A percentile compares a stretch with the other conserved stretches of the same genome.
Conservation (phyloP, 2,888 invertebrate species). For the Labia minor region DNA sequence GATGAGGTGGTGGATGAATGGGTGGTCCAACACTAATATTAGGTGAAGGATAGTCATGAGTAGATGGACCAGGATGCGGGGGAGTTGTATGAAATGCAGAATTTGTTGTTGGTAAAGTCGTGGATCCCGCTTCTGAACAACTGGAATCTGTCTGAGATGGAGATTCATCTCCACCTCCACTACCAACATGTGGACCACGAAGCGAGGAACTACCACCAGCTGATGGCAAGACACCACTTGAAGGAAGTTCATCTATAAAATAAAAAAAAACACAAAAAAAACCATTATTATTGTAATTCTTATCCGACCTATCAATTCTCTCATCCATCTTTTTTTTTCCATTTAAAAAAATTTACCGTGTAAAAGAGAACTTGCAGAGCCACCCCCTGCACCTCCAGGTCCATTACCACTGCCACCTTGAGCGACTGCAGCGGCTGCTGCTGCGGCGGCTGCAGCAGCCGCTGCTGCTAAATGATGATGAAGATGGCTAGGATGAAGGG, state of each 20-base stretch:
- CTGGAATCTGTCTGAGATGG: constrained; percentile 29
- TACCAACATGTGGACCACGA: neutral
- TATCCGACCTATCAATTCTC: no score
- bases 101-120: constrained; percentile 30
- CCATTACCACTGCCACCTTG: constrained; percentile 27
- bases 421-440: constrained; percentile 17
- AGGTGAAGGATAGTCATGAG: constrained; percentile 61
- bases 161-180: neutral
- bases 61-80: constrained; percentile 41
- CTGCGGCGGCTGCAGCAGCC: constrained; percentile 25
- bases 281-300: neutral
- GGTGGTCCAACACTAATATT: constrained; percentile 92
- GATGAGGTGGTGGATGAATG: constrained; percentile 77
- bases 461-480: constrained; percentile 20
- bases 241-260: neutral
- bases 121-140: constrained; percentile 29
- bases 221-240: neutral
- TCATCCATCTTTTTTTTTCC: no score
- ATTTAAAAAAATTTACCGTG: neutral
- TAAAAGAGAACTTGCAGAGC: neutral
- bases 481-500: constrained; percentile 26
- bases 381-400: constrained; percentile 31
- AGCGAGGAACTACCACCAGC: neutral
- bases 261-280: no score
- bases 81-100: constrained; percentile 43